Evolutionary conservation across 1,140 invertebrate genomes (phyloP), one percentile per base, ranked within the genome.

Genomic region (Philotrypesis tridentata): DNA sequence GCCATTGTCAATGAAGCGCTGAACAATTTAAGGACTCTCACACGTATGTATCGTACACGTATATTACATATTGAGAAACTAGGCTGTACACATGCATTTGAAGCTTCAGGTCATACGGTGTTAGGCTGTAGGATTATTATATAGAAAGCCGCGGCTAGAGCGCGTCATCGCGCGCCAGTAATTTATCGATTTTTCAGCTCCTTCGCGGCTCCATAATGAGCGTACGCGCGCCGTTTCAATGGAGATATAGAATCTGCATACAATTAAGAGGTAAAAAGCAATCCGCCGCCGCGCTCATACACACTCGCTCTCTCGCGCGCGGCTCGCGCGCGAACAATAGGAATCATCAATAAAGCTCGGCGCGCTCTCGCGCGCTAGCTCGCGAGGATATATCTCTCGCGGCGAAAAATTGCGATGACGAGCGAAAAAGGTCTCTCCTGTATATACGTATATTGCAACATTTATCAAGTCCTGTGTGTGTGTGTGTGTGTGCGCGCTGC

Each of bases 241-340:
- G 61, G 63, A 65, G 63, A 27, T 65, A 65, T 65, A 43, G 70
- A 48, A 72, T 72, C 70, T 72, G 70, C 70, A 72, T 72, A 72
- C 70, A 72, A 72, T 72, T 72, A 72, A 43, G 40, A 72, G 23
- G 40, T 23, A 70, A 70, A 33, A 70, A 31, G 33, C 68, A 5
- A 9, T 37, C 4, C 33, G 33, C 33, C 4, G 33, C n/a, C n/a
- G n/a, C n/a, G n/a, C 33, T 37, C 9, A 37, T 37, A 37, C 9
- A 37, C 33, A 5, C 33, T 37, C 33, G 9, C 33, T 37, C 33
- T 3, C 33, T 37, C 33, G 33, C 33, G n/a, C n/a, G n/a, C n/a
- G n/a, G n/a, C 68, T 2, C 21, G 33, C 31, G 68, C 17, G n/a
- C 70, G 70, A 72, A 72, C 70, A 72, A 72, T 72, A 27, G 70